Base-by-base conservation (phyloP, 1,140 invertebrate genomes). In the Drosophila ogumai region DNA sequence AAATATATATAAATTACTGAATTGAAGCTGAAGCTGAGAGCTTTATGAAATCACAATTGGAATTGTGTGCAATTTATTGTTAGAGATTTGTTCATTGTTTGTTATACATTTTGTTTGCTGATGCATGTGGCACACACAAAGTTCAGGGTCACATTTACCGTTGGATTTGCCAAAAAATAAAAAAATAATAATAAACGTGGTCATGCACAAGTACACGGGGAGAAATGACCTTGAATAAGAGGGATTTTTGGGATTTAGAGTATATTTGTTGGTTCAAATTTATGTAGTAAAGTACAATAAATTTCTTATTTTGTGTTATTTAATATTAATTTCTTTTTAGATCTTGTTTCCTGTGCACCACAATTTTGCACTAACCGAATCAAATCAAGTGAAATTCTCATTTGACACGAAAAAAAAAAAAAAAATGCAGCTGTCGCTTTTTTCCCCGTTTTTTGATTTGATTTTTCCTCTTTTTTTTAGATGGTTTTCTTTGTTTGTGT, bases 61-160 rank as follows among this genome's bases (percentile, higher is more conserved):
- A 60, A 60, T 72, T 50, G 43, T 71, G 31, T 72, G 52, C 52
- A 72, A 49, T 72, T 38, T 71, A 50, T 78, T 58, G 57, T 64
- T 41, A 28, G 46, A 17, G 52, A 56, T 73, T 64, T 58, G 54
- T 47, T 59, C 58, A 69, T 54, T 78, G 59, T 76, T 65, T 72
- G 49, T 49, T 58, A 54, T 46, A 58, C 54, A 41, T 73, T 73
- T 73, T 72, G 60, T 59, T 81, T 76, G 72, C 28, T 67, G 72
- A 46, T 74, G 57, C 54, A 79, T 54, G 76, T 44, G 38, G 38
- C 46, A 32, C 44, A 60, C 54, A 52, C 59, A 82, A 82, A 75
- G 81, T 82, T 82, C 81, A 82, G 52, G 75, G 80, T 79, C 79
- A 68, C n/a, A 57, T 60, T 67, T 77, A 77, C 75, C 63, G 74